A percentile compares a stretch with the other conserved stretches of the same genome.
Evolutionary conservation across 2,113 vertebrate species (phyloP).

Genomic region (Periophthalmodon schlosseri): DNA sequence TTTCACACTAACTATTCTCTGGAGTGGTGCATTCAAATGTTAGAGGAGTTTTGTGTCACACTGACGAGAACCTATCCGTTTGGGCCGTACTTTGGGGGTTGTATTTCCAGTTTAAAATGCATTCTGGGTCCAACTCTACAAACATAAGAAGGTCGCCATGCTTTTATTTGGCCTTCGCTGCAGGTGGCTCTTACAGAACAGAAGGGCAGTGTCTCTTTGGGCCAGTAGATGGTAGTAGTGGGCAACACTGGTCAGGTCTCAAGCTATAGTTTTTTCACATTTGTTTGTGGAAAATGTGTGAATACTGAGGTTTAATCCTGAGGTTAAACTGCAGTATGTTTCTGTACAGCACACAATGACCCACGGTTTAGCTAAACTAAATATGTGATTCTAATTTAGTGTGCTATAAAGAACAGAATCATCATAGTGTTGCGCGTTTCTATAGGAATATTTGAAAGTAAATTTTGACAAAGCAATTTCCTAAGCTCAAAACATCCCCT

Average conservation of each 20-base stretch:
- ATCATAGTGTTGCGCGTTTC: no score
- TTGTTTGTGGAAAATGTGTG: background rate
- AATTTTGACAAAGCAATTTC: no score
- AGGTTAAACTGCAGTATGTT: background rate
- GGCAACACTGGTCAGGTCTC: slow-evolving; percentile 25
- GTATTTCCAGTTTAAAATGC: slow-evolving; percentile 25
- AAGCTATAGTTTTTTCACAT: slow-evolving; percentile 5
- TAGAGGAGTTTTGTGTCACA: slow-evolving; percentile 40
- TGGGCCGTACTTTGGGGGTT: slow-evolving; percentile 12
- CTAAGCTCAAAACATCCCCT: no score
- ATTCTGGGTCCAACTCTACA: slow-evolving; percentile 31
- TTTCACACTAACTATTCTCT: slow-evolving; percentile 40
- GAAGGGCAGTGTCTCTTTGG: background rate
- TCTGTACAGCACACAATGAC: background rate
- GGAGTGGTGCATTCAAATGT: slow-evolving; percentile 34
- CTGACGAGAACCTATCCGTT: slow-evolving; percentile 21
- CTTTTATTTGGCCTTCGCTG: slow-evolving; percentile 16
- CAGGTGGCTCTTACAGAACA: slow-evolving; percentile 37
- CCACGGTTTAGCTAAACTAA: background rate
- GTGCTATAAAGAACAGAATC: no score
- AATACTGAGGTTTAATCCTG: background rate
- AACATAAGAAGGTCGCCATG: slow-evolving; percentile 47
- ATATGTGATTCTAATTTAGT: no score
- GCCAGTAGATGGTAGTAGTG: slow-evolving; percentile 71
- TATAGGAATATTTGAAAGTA: no score